These are phyloP conservation scores for Nothobranchius furzeri DNA, from an alignment of 2,113 vertebrate genomes.

Conservation along the genomic window DNA sequence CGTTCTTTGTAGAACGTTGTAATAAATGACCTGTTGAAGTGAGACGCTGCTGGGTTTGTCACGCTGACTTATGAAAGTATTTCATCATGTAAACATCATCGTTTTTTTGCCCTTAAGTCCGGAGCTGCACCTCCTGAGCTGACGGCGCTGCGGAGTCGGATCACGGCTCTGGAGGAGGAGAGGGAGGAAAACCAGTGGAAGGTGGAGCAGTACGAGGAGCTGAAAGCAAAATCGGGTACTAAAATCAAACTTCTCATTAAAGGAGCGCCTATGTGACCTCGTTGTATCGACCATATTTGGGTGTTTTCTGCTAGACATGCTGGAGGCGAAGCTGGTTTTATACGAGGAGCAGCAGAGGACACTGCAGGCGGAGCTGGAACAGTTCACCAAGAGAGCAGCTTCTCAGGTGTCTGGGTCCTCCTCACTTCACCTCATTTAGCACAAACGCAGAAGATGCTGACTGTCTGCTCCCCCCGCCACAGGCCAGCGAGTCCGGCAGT, in stretches of 20 bases:
- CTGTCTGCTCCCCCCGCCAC: not conserved
- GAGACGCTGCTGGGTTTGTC: too few species aligned
- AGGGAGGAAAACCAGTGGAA: conserved; percentile 82
- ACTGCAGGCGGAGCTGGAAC: conserved; percentile 89
- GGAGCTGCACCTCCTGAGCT: conserved; percentile 74
- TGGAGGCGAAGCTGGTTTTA: conserved; percentile 84
- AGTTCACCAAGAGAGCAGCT: conserved; percentile 88
- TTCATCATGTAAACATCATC: too few species aligned
- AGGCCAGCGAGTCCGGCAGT: conserved; percentile 89
- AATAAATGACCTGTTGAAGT: too few species aligned
- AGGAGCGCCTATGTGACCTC: not conserved
- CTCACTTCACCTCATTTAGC: too few species aligned
- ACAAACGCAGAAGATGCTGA: not conserved
- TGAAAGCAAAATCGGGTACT: conserved; percentile 84
- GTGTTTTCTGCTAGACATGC: conserved; percentile 72
- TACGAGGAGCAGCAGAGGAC: conserved; percentile 91
- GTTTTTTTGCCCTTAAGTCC: conserved; percentile 55
- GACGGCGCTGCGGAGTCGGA: conserved; percentile 67
- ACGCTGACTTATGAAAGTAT: too few species aligned
- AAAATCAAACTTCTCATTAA: not conserved
- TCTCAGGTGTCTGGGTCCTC: conserved; percentile 81
- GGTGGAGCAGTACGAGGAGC: conserved; percentile 80
- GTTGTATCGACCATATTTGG: not conserved
- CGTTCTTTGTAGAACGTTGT: too few species aligned
- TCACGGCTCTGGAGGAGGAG: conserved; percentile 83